phyloP scores from a whole-genome alignment of 2,113 vertebrate genomes.

The Apteryx owenii region DNA sequence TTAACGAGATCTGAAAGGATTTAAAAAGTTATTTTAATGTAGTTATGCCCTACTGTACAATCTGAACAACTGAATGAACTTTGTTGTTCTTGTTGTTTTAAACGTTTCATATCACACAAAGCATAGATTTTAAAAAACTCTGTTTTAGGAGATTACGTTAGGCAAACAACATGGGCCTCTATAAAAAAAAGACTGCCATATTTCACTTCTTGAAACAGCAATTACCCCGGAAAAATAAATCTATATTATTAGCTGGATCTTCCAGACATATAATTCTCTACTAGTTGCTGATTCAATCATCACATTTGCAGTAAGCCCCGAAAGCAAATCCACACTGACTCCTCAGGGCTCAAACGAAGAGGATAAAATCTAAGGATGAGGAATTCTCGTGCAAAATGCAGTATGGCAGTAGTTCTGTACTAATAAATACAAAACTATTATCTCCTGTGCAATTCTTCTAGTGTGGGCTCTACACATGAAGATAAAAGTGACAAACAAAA shows the following conservation, averaged over 20 bases:
- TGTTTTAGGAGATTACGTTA: neutral
- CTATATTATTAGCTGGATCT: neutral
- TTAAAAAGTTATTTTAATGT: neutral
- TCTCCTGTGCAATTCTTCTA: neutral
- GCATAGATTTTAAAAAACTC: fast-evolving
- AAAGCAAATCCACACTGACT: neutral
- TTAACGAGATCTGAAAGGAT: neutral
- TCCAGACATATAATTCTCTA: neutral
- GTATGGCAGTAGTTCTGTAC: neutral
- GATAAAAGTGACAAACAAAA: neutral
- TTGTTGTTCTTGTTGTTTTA: neutral
- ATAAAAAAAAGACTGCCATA: neutral
- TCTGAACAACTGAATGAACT: neutral
- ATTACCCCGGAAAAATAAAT: neutral
- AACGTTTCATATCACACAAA: neutral
- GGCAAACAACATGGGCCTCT: neutral
- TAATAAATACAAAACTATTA: neutral
- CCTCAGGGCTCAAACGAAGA: neutral
- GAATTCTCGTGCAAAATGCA: neutral
- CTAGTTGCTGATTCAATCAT: neutral
- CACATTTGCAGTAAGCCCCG: neutral
- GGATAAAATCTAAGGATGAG: neutral
- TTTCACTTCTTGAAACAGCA: neutral
- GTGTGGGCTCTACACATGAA: neutral
- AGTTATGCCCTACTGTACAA: neutral